Base-by-base conservation (phyloP, 1,140 invertebrate genomes). In the Eupeodes corollae region DNA sequence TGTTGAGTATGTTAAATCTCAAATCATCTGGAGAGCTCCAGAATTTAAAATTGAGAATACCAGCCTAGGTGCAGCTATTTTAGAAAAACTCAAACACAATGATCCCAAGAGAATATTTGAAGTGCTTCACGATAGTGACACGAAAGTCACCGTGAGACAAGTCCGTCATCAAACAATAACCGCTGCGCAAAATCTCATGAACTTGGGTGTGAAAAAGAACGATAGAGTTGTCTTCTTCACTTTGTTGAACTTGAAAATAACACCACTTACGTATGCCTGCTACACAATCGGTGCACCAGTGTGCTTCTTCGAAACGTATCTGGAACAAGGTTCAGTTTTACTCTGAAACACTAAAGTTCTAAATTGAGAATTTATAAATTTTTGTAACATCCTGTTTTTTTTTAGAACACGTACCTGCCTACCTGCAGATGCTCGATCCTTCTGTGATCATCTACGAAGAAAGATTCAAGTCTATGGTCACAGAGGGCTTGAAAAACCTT, bases 291-390 rank as follows among this genome's bases (percentile, higher is more conserved):
- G 44, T 41, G 48, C 44, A 13, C 1, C 32, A 15, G 43, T 46
- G 15, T 42, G 41, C 31, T 35, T 18, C 16, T 42, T 46, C 15
- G 48, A 46, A 19, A 41, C 41, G 5, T n/a, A 30, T 31, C 18
- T 45, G 12, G 33, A 37, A 16, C 26, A 15, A 41, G 48, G 48
- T 49, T n/a, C n/a, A n/a, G n/a, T n/a, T n/a, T n/a, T n/a, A n/a
- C n/a, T n/a, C n/a, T n/a, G n/a, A n/a, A n/a, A n/a, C n/a, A n/a
- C n/a, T n/a, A n/a, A n/a, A n/a, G n/a, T n/a, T n/a, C n/a, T n/a
- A n/a, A n/a, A n/a, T n/a, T n/a, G 21, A 41, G 48, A n/a, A 14
- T 3, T 16, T 10, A 37, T 37, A 6, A 14, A 5, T 37, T 37
- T 16, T 37, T 16, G 3, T 5, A 16, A 26, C 21, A 26, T 5